Base-by-base conservation (phyloP, 2,888 invertebrate genomes). In the Eilema depressum region DNA sequence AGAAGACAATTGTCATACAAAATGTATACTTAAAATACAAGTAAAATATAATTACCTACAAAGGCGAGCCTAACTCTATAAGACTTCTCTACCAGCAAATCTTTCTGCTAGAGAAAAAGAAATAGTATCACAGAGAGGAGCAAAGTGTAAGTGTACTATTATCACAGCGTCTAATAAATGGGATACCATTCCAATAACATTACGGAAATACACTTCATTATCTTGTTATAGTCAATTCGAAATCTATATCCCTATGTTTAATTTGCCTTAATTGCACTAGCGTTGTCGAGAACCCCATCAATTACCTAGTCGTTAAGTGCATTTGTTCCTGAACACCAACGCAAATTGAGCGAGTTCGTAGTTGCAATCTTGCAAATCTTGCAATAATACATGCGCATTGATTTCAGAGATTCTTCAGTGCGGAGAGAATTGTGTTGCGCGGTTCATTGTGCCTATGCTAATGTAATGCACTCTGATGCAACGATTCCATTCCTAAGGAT, bases 381-480 rank as follows among this genome's bases (percentile, higher is more conserved):
- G 81, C 83, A 85, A 87, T 85, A 83, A 86, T 85, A 79, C 83
- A 86, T 88, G 84, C 86, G 85, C 86, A 88, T 89, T 86, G 83
- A 88, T 88, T 91, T 86, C 82, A 86, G 84, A 79, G 75, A 72
- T 78, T 84, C 84, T 87, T 87, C 85, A 88, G 85, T 84, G 81
- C 78, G 74, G 74, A 72, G 73, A 77, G 80, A 84, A 83, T 81
- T 82, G 79, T 82, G 77, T 75, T 73, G 81, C 76, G 75, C 75
- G 72, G 76, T 71, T 81, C 85, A 89, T 91, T 90, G 91, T 91
- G 76, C 84, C 74, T 82, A 90, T 91, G 89, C 84, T 89, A 91
- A 91, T 91, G 77, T 77, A 77, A 76, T 86, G 85, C 81, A 84
- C 84, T 84, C 82, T 87, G 87, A 83, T 86, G 86, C 83, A 87